These are phyloP conservation scores for Rhynchonycteris naso DNA, from an alignment of 2,797 vertebrate genomes.

Conservation along the genomic window DNA sequence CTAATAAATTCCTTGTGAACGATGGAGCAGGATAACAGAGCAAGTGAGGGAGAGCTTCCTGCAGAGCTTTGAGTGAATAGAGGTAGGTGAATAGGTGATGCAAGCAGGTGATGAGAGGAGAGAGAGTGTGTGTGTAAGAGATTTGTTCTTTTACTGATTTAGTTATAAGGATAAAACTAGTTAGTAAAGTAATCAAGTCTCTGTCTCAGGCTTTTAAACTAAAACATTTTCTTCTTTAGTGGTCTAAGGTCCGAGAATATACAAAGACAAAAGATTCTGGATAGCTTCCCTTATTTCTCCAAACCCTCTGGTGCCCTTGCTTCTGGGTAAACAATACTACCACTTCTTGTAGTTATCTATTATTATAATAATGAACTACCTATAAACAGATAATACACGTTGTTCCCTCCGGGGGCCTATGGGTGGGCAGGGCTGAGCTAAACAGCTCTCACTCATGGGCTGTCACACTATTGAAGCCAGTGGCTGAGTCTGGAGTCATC, in stretches of 20 bases:
- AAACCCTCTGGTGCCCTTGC: neutral
- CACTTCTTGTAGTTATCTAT: neutral
- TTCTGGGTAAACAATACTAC: neutral
- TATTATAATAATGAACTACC: neutral
- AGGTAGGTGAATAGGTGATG: neutral
- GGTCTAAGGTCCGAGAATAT: neutral
- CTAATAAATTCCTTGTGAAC: neutral
- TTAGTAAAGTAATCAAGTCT: constrained; percentile 2
- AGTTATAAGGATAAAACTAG: neutral
- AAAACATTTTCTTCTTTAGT: constrained; percentile 9
- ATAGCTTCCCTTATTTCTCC: neutral
- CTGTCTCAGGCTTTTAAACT: neutral
- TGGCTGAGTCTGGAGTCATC: neutral
- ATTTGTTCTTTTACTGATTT: neutral
- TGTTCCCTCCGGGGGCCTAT: neutral
- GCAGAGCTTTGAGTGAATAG: neutral
- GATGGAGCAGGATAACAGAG: no score
- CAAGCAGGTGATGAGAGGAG: neutral
- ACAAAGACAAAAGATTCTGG: neutral
- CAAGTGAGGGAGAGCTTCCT: neutral
- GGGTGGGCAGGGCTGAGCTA: neutral
- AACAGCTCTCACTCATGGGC: neutral
- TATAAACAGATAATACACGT: neutral
- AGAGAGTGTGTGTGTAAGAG: neutral
- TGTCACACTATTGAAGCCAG: neutral